phyloP scores from a whole-genome alignment of 2,888 invertebrate genomes.

The Junonia oenone region DNA sequence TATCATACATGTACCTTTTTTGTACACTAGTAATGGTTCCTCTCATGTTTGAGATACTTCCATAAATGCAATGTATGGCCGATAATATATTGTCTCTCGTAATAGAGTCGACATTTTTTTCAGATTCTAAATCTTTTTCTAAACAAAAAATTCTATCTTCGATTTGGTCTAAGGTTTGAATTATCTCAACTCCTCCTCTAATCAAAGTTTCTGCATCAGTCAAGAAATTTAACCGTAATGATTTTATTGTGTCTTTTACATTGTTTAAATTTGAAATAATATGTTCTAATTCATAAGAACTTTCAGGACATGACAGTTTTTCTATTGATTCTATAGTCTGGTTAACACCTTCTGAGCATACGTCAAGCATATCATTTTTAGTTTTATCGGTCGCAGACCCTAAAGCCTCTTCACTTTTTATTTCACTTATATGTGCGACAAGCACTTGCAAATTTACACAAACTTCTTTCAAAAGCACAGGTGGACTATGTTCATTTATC shows the following conservation, averaged over 20 bases:
- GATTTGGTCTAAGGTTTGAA: conserved; percentile 57
- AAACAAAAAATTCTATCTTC: conserved; percentile 65
- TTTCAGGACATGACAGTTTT: conserved; percentile 46
- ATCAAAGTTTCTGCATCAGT: conserved; percentile 53
- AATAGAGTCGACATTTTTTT: conserved; percentile 38
- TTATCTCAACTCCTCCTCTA: conserved; percentile 60
- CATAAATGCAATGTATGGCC: conserved; percentile 72
- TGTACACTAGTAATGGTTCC: conserved; percentile 69
- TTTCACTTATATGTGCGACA: conserved; percentile 53
- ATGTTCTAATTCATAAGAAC: conserved; percentile 33
- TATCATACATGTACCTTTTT: conserved; percentile 64
- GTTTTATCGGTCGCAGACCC: conserved; percentile 6
- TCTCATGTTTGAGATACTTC: conserved; percentile 75
- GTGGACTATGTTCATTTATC: conserved; percentile 62
- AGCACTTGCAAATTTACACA: conserved; percentile 61
- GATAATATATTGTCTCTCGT: conserved; percentile 58
- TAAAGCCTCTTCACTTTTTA: conserved; percentile 35
- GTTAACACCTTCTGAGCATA: conserved; percentile 49
- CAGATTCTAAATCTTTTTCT: conserved; percentile 52
- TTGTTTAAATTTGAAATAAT: conserved; percentile 41
- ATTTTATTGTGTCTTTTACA: conserved; percentile 50
- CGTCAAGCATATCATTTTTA: conserved; percentile 38
- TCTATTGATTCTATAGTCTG: conserved; percentile 61
- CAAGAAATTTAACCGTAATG: conserved; percentile 45
- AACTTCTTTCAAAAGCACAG: conserved; percentile 59